A percentile compares a stretch with the other conserved stretches of the same genome.
These are phyloP conservation scores for Idaea dimidiata DNA, from an alignment of 2,888 invertebrate genomes.

Conservation along the genomic window DNA sequence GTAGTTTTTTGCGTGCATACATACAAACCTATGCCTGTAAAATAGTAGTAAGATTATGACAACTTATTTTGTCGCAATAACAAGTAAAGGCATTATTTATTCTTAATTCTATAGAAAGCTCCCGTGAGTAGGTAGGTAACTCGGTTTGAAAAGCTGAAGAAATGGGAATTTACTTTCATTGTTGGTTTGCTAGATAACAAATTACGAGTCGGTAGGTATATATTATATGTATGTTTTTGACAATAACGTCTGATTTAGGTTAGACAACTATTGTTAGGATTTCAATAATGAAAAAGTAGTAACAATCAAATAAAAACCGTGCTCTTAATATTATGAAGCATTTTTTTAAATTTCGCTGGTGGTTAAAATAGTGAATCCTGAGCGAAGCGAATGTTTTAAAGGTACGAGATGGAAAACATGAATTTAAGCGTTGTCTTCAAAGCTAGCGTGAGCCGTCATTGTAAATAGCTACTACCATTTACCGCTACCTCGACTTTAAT, in stretches of 20 bases:
- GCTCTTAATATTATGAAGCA: background rate
- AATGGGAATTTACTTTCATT: background rate
- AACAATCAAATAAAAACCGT: background rate
- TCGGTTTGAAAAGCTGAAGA: background rate
- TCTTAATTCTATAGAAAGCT: background rate
- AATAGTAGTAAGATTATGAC: too few species aligned
- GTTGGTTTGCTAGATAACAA: background rate
- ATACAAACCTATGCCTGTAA: too few species aligned
- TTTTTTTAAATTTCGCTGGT: background rate
- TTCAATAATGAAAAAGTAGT: background rate
- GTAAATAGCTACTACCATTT: too few species aligned
- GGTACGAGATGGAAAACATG: too few species aligned
- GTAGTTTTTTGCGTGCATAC: too few species aligned
- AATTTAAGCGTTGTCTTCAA: too few species aligned
- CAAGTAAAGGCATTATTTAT: background rate
- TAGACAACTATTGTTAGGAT: background rate
- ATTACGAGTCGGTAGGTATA: background rate
- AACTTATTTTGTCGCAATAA: background rate
- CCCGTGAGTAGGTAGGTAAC: background rate
- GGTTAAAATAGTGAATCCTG: too few species aligned
- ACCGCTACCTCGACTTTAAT: too few species aligned
- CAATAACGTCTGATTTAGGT: constrained; percentile 1
- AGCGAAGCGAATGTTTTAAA: too few species aligned
- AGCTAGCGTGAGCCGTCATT: too few species aligned
- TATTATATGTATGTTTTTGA: background rate